phyloP scores from a whole-genome alignment of 35 echinoderm and acorn worm genomes.

The Acanthaster planci region DNA sequence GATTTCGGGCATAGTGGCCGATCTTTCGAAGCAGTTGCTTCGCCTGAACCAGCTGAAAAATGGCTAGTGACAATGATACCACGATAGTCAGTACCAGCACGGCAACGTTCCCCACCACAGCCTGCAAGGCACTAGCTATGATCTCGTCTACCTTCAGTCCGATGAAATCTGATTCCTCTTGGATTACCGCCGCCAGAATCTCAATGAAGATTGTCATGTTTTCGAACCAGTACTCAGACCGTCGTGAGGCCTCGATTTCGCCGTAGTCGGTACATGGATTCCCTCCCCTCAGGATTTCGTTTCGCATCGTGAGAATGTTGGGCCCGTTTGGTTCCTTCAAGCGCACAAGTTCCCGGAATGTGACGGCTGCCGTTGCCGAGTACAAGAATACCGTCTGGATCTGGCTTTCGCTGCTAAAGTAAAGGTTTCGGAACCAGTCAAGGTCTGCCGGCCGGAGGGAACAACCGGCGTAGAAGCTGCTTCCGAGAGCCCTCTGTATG shows the following conservation, averaged over 20 bases:
- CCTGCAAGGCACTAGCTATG: background rate
- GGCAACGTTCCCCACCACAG: conserved; percentile 3
- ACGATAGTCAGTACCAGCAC: conserved; percentile 21
- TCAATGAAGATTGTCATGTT: conserved; percentile 44
- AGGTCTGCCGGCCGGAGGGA: background rate
- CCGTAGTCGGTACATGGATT: conserved; percentile 41
- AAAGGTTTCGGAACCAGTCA: conserved; percentile 38
- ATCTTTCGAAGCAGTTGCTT: conserved; percentile 30
- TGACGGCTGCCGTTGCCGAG: background rate
- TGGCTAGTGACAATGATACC: conserved; percentile 17
- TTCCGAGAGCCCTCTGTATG: conserved; percentile 51
- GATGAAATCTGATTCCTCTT: background rate
- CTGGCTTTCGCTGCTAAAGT: conserved; percentile 15
- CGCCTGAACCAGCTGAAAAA: conserved; percentile 22
- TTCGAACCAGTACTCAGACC: conserved; percentile 37
- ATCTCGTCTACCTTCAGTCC: background rate
- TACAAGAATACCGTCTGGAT: conserved; percentile 18
- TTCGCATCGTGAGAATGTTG: conserved; percentile 11
- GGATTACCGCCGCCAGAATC: background rate
- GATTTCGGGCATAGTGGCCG: conserved; percentile 40
- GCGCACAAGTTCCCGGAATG: background rate
- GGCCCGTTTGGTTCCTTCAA: background rate
- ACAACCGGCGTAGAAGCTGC: conserved; percentile 31
- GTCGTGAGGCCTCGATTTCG: background rate
- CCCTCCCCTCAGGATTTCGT: conserved; percentile 12